Evolutionary conservation across 2,797 vertebrate genomes (phyloP).

Genomic region (Chromobotia macracanthus): DNA sequence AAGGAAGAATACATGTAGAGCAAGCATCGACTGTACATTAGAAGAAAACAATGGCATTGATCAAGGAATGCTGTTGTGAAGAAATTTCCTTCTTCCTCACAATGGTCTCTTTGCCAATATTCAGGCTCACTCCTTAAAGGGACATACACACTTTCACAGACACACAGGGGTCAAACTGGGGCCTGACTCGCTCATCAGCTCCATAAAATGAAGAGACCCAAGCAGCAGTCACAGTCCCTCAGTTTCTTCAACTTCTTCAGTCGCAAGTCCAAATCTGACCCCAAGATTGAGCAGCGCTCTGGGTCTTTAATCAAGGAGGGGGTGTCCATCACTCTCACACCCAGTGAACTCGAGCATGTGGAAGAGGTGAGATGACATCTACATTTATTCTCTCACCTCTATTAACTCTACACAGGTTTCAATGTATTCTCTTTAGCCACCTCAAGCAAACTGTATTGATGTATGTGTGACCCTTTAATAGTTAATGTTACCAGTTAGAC

Average conservation of each 20-base stretch:
- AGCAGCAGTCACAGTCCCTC: constrained; percentile 75
- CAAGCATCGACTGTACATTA: background rate
- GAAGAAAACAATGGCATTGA: constrained; percentile 59
- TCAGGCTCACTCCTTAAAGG: constrained; percentile 63
- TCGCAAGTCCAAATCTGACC: constrained; percentile 78
- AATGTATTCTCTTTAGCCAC: background rate
- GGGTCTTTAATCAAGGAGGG: constrained; percentile 70
- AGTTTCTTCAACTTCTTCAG: constrained; percentile 82
- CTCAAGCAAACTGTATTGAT: background rate
- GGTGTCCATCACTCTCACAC: constrained; percentile 70
- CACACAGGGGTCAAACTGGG: constrained; percentile 35
- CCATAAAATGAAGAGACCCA: constrained; percentile 80
- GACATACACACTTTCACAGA: constrained; percentile 30
- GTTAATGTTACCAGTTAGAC: background rate
- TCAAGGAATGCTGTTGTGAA: constrained; percentile 68
- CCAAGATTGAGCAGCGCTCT: constrained; percentile 65
- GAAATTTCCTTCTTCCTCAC: constrained; percentile 59
- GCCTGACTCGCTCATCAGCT: constrained; percentile 67
- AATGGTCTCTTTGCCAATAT: constrained; percentile 58
- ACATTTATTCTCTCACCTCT: background rate
- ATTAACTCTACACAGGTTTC: background rate
- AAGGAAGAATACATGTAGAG: background rate
- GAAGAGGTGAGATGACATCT: constrained; percentile 68
- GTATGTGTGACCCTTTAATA: background rate
- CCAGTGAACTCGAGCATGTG: constrained; percentile 70